These are phyloP conservation scores for Ameiurus melas DNA, from an alignment of 2,113 vertebrate genomes.

Conservation along the genomic window DNA sequence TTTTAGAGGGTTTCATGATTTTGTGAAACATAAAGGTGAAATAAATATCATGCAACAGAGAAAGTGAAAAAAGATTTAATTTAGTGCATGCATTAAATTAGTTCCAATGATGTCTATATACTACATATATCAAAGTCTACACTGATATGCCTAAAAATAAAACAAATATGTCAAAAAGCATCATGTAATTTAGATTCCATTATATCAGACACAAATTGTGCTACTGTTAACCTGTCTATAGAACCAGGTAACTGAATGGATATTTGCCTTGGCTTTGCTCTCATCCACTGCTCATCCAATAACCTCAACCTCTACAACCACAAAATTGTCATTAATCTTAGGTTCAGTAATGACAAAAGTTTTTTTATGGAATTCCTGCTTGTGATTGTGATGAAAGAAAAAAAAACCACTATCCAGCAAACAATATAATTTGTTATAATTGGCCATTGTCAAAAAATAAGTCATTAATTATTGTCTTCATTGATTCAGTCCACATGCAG, in stretches of 20 bases:
- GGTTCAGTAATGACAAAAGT: neutral
- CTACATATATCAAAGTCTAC: too few species aligned
- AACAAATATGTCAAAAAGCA: too few species aligned
- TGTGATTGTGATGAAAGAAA: neutral
- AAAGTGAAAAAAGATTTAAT: too few species aligned
- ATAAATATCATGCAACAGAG: neutral
- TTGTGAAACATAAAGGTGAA: too few species aligned
- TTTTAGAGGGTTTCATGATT: too few species aligned
- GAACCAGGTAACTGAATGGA: neutral
- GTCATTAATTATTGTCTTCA: slow-evolving; percentile 56
- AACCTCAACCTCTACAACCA: neutral
- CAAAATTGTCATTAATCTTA: neutral
- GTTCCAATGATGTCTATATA: too few species aligned
- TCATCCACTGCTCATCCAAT: neutral
- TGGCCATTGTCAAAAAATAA: neutral
- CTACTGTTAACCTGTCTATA: neutral
- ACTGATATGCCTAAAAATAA: too few species aligned
- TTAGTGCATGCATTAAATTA: too few species aligned
- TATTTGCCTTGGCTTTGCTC: neutral
- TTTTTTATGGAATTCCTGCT: neutral
- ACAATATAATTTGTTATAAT: neutral
- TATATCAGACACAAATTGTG: neutral
- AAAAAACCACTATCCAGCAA: neutral
- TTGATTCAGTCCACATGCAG: slow-evolving; percentile 93
- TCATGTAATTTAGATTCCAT: too few species aligned